phyloP scores from a whole-genome alignment of 2,113 vertebrate species.

The Panthera leo region DNA sequence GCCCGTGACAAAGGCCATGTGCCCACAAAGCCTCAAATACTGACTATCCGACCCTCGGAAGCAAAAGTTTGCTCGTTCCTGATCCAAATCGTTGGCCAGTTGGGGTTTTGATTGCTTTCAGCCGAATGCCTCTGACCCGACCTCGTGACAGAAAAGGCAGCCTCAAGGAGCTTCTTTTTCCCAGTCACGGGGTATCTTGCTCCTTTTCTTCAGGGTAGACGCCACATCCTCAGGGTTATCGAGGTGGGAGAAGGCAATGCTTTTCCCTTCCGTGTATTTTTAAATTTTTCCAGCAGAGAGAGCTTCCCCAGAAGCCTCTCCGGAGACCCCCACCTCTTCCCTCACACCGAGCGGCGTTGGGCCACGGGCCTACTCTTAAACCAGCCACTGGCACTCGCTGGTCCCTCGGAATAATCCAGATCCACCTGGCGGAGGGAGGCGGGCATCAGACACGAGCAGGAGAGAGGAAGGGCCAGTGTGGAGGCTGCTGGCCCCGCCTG shows the following conservation, averaged over 20 bases:
- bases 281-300: neutral
- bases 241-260: accelerated
- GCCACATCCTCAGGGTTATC: no score
- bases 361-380: neutral
- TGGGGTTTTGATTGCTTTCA: neutral
- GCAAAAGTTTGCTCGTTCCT: neutral
- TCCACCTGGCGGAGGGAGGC: neutral
- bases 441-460: no score
- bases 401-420: neutral
- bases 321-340: no score
- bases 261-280: neutral
- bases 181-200: neutral
- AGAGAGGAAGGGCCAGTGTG: neutral
- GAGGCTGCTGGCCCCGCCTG: neutral
- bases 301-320: neutral
- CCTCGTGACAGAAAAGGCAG: neutral
- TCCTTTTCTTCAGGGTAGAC: accelerated
- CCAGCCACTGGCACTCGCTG: accelerated
- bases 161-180: neutral
- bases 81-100: neutral
- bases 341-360: neutral
- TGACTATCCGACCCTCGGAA: neutral
- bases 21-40: neutral
- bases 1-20: neutral
- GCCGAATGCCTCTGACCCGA: neutral